Base-by-base conservation (phyloP, 2,113 vertebrate genomes). In the Anoura caudifer region DNA sequence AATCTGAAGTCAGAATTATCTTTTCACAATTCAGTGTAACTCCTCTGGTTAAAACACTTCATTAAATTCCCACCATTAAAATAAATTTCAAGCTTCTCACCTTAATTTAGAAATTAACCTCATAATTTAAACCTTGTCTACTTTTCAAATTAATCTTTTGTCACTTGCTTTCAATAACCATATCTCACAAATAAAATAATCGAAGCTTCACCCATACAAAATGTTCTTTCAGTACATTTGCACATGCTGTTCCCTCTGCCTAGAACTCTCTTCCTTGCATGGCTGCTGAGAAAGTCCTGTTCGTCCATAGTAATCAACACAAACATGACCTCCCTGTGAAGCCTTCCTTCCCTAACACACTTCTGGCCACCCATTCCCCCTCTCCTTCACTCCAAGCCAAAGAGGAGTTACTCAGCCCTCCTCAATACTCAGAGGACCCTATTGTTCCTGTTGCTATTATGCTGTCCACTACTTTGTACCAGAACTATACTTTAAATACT, bases 31-130 rank as follows among this genome's bases (percentile, higher is more conserved):
- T 50, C n/a, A 83, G 50, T 9, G 24, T 20, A 86, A 50, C 24
- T 90, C n/a, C 38, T n/a, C n/a, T 89, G 45, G 33, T 54, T 92
- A 92, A 76, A 92, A 89, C 26, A 67, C 11, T 80, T 91, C 33
- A 79, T 6, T 72, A 88, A 43, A 73, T 87, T 90, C 26, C 36
- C 43, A 81, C 87, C 36, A 73, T 41, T 94, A 73, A 87, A 91
- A 95, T 63, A 82, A 61, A 87, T 31, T 36, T 33, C 15, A 91
- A 95, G 31, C 5, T 65, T 77, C 36, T 72, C 47, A 85, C n/a
- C 80, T 26, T 86, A 54, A 95, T 45, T 92, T 79, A 45, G 75
- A 83, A 97, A 89, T 43, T 80, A 22, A 92, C 38, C 72, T 84
- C 67, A 59, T 89, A 56, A 91, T 92, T 90, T 72, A 95, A 94